These are phyloP conservation scores for Priocnemis perturbator DNA, from an alignment of 2,888 invertebrate species.

Conservation along the genomic window DNA sequence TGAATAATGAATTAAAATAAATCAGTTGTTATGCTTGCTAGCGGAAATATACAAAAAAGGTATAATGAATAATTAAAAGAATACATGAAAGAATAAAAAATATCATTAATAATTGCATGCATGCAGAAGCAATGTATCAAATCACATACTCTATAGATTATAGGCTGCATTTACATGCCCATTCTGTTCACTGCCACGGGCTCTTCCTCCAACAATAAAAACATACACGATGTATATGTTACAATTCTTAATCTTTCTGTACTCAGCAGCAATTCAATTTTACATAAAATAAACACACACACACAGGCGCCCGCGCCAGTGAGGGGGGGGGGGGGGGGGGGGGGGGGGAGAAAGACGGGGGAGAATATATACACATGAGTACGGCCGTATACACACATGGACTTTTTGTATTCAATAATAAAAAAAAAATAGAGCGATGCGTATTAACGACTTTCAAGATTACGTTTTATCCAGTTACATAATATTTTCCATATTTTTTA, in stretches of 20 bases:
- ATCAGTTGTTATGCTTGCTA: slow-evolving; percentile 72
- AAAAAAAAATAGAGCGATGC: slow-evolving; percentile 48
- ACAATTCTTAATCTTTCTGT: slow-evolving; percentile 39
- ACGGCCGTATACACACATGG: slow-evolving; percentile 18
- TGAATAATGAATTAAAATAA: slow-evolving; percentile 43
- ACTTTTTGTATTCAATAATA: slow-evolving; percentile 61
- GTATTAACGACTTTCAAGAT: slow-evolving; percentile 59
- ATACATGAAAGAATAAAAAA: slow-evolving; percentile 46
- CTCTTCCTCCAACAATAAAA: slow-evolving; percentile 58
- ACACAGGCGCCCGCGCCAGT: neutral
- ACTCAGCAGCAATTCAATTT: slow-evolving; percentile 31
- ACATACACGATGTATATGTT: slow-evolving; percentile 47
- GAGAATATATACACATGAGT: neutral
- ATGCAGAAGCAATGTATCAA: slow-evolving; percentile 72
- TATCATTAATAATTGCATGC: slow-evolving; percentile 65
- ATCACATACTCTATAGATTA: slow-evolving; percentile 70
- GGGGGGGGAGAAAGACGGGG: neutral
- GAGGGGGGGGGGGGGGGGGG: no score
- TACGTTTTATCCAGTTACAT: slow-evolving; percentile 63
- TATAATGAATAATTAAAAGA: slow-evolving; percentile 54
- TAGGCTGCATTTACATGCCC: slow-evolving; percentile 63
- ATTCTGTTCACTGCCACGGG: slow-evolving; percentile 72
- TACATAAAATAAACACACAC: slow-evolving; percentile 20
- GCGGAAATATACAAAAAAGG: slow-evolving; percentile 62
- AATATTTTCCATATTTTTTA: slow-evolving; percentile 67